Evolutionary conservation across 2,888 invertebrate genomes (phyloP), one percentile per base, ranked within the genome.

Genomic region (Hecatera dysodea): DNA sequence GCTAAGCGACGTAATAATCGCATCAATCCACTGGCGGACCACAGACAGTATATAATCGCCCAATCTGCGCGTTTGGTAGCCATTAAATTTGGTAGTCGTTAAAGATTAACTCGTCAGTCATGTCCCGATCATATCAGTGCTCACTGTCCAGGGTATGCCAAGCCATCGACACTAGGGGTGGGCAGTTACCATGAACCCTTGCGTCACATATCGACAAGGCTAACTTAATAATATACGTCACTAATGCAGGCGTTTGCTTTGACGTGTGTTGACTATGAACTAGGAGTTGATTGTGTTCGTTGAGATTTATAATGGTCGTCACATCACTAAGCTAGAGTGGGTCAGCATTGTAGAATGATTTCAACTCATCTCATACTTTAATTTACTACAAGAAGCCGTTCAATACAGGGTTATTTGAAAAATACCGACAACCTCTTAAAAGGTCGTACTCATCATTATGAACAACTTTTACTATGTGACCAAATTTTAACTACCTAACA

Each of bases 51-150:
- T 22, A 22, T 24, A 44, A 63, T 42, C 33, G 15, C 15, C 15
- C 15, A 67, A 8, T 19, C 15, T 3, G 12, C 2, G 11, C 12
- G 17, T 69, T 33, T 33, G 3, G n/a, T 17, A 33, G n/a, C 27
- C 9, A 22, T 6, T 4, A 2, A 29, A 6, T 4, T 4, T 6
- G 6, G 2, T 29, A 29, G 29, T 9, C 33, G 9, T 33, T 27
- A 39, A 48, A 72, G 12, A 60, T 48, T 53, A 27, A 19, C 19
- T 33, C 36, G 44, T 70, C 50, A 71, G 48, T 19, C 27, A 22
- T 17, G 53, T 15, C 39, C 12, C 12, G 39, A 39, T 39, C 39
- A 15, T 39, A 39, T 39, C 39, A 39, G 12, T 15, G 39, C 39
- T 39, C 12, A 15, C 12, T 22, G 12, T 48, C 17, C 36, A 55